Conservation (phyloP, 2,888 invertebrate genomes). For the Anthrax anthrax region DNA sequence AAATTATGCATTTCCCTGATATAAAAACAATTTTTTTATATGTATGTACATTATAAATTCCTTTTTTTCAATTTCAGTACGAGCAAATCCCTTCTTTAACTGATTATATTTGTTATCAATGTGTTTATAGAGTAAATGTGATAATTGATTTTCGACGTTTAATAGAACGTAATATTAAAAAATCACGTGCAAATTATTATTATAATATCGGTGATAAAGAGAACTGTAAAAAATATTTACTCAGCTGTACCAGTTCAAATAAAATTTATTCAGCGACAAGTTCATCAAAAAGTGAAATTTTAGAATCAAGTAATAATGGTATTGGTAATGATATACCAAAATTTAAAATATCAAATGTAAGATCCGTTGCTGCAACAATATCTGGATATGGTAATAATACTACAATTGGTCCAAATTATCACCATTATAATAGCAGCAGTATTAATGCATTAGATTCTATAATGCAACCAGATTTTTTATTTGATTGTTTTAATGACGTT, state of each 20-base stretch:
- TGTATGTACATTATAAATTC: neutral
- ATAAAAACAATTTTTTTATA: too few relatives aligned
- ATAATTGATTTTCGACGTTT: constrained; percentile 7
- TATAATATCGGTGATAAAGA: constrained; percentile 8
- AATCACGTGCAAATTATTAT: constrained; percentile 10
- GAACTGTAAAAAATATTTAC: constrained; percentile 5
- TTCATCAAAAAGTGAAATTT: too few relatives aligned
- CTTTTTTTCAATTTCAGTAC: neutral
- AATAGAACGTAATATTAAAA: constrained; percentile 6
- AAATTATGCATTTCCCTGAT: too few relatives aligned
- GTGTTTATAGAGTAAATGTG: constrained; percentile 7
- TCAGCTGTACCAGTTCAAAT: too few relatives aligned
- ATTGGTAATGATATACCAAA: neutral
- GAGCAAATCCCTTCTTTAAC: neutral
- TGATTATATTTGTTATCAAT: constrained; percentile 10
- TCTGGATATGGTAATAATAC: neutral
- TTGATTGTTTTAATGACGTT: constrained; percentile 2
- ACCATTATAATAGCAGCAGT: neutral
- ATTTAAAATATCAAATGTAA: constrained; percentile 1
- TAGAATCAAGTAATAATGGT: neutral
- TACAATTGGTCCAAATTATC: neutral
- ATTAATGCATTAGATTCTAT: neutral
- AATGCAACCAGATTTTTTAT: neutral
- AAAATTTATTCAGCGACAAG: too few relatives aligned
- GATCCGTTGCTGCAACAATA: neutral